phyloP scores from a whole-genome alignment of 2,888 invertebrate genomes.

The Euplexia lucipara region DNA sequence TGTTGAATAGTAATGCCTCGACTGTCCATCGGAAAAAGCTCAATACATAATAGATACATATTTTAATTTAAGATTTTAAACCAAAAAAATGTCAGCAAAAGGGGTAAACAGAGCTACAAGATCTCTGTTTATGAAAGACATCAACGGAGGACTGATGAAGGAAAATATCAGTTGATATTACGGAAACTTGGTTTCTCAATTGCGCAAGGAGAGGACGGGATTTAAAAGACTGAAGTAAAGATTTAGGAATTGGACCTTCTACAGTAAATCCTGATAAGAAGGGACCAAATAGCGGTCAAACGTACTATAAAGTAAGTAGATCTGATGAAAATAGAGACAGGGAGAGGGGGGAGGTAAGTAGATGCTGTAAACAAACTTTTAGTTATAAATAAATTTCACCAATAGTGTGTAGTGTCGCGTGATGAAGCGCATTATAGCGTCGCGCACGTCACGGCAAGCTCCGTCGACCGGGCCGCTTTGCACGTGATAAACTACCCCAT shows the following conservation, averaged over 20 bases:
- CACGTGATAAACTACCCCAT: constrained; percentile 82
- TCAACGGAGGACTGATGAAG: background rate
- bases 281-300: constrained; percentile 22
- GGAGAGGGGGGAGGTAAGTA: constrained; percentile 46
- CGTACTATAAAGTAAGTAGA: constrained; percentile 4
- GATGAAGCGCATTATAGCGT: constrained; percentile 81
- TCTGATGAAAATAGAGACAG: constrained; percentile 14
- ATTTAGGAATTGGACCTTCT: background rate
- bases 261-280: constrained; percentile 12
- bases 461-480: constrained; percentile 78
- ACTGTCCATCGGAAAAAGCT: constrained; percentile 21
- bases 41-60: constrained; percentile 9
- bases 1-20: constrained; percentile 36
- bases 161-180: constrained; percentile 13
- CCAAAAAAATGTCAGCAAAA: background rate
- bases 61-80: constrained; percentile 28
- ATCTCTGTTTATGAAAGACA: constrained; percentile 8
- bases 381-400: constrained; percentile 74
- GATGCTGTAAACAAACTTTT: constrained; percentile 64
- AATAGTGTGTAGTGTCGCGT: constrained; percentile 83
- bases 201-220: background rate
- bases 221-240: constrained; percentile 14
- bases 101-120: background rate
- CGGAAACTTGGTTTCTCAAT: background rate
- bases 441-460: constrained; percentile 78